Conservation (phyloP, 2,113 vertebrate genomes). For the Anarrhichthys ocellatus region DNA sequence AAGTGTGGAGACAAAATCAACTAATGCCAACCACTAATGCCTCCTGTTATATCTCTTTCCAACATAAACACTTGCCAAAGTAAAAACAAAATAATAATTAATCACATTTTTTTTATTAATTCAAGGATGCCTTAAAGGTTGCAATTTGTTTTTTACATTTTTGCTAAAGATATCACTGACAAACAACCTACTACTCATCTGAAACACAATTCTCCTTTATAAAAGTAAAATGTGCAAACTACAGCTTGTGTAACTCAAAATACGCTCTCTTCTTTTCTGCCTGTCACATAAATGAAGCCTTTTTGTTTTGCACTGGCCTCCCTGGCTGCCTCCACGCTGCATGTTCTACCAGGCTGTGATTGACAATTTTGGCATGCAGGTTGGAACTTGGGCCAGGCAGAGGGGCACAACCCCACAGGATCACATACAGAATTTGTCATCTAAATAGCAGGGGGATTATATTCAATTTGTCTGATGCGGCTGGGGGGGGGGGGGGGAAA, state of each 20-base stretch:
- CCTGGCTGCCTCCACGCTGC: conserved; percentile 40
- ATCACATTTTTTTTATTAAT: conserved; percentile 9
- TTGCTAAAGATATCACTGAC: conserved; percentile 3
- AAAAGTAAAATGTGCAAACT: conserved; percentile 41
- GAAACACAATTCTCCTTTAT: conserved; percentile 28
- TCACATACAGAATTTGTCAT: conserved; percentile 79
- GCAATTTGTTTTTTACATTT: not conserved
- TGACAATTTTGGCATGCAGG: conserved; percentile 75
- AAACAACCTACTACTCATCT: conserved; percentile 8
- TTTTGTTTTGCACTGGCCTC: conserved; percentile 66
- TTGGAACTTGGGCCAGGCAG: conserved; percentile 64
- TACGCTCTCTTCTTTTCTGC: conserved; percentile 18
- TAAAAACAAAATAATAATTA: not conserved
- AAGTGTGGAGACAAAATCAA: conserved; percentile 12
- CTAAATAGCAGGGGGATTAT: conserved; percentile 77
- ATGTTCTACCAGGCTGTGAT: conserved; percentile 66
- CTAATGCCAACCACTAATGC: not conserved
- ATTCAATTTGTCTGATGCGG: conserved; percentile 76
- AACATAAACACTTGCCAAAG: not conserved
- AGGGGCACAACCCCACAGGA: conserved; percentile 65
- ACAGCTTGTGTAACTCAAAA: conserved; percentile 31
- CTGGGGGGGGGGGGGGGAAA: conserved; percentile 46
- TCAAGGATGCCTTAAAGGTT: not conserved
- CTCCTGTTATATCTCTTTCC: not conserved
- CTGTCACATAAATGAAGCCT: conserved; percentile 58